These are phyloP conservation scores for Enteromius unitaeniatus DNA, from an alignment of 2,797 vertebrate species.

Conservation along the genomic window DNA sequence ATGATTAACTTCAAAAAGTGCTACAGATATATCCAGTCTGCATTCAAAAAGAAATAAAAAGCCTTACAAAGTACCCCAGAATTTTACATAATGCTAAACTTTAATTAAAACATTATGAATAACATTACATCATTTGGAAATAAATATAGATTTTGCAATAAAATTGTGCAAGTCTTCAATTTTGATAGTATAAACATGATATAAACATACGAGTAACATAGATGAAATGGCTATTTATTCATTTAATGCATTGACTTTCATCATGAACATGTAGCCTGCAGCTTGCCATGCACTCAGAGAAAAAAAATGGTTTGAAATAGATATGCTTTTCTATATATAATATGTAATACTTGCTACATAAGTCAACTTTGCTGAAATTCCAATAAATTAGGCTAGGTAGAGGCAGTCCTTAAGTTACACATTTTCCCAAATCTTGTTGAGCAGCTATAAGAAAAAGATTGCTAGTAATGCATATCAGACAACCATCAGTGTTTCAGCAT, in stretches of 20 bases:
- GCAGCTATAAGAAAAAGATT: neutral
- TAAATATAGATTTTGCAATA: neutral
- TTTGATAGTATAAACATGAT: neutral
- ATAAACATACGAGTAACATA: neutral
- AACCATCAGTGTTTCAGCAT: neutral
- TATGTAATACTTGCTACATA: neutral
- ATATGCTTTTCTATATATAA: neutral
- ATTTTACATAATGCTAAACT: neutral
- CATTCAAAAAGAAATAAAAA: neutral
- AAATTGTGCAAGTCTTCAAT: neutral
- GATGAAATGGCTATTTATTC: neutral
- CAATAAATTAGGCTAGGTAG: neutral
- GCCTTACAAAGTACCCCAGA: neutral
- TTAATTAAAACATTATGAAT: neutral
- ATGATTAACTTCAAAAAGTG: neutral
- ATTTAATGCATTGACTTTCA: neutral
- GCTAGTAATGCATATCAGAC: neutral
- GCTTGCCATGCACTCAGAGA: neutral
- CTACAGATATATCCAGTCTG: neutral
- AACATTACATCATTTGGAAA: neutral
- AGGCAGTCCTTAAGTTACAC: neutral
- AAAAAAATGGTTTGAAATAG: neutral
- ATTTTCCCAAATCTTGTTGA: neutral
- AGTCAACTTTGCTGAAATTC: neutral
- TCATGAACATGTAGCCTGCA: neutral